Conservation (phyloP, 2,797 vertebrate species). For the Pempheris klunzingeri region DNA sequence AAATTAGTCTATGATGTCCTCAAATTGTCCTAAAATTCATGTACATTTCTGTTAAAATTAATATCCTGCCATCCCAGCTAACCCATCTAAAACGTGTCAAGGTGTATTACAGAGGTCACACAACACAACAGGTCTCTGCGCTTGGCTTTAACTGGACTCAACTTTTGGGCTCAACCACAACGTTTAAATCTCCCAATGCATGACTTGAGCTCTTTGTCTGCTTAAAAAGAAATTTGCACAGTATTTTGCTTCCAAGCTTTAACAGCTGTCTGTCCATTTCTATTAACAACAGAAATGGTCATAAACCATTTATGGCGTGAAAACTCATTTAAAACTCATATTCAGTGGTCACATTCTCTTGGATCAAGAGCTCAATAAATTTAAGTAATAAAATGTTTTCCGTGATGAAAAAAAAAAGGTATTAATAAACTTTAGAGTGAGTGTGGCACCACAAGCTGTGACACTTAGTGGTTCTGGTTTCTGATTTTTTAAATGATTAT, state of each 20-base stretch:
- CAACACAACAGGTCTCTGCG: slow-evolving; percentile 2
- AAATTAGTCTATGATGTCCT: neutral
- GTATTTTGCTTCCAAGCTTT: slow-evolving; percentile 3
- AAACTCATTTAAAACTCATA: slow-evolving; percentile 52
- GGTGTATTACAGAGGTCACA: neutral
- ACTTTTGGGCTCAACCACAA: neutral
- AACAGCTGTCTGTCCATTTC: slow-evolving; percentile 27
- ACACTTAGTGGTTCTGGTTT: slow-evolving; percentile 55
- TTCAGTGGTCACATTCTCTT: slow-evolving; percentile 42
- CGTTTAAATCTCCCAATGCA: slow-evolving; percentile 4
- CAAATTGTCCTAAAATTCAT: neutral
- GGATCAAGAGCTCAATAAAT: slow-evolving; percentile 54
- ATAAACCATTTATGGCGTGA: slow-evolving; percentile 34
- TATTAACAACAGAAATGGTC: slow-evolving; percentile 35
- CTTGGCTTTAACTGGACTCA: neutral
- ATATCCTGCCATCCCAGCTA: neutral
- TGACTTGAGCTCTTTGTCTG: neutral
- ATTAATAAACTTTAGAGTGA: slow-evolving; percentile 54
- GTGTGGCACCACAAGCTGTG: slow-evolving; percentile 45
- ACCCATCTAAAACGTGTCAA: neutral
- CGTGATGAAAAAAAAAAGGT: slow-evolving; percentile 28
- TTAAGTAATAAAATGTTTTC: slow-evolving; percentile 57
- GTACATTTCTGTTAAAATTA: neutral
- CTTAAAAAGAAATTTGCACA: neutral
- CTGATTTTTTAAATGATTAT: slow-evolving; percentile 42